These are phyloP conservation scores for Ctenosaura bakeri DNA, from an alignment of 2,797 vertebrate genomes.

Conservation along the genomic window DNA sequence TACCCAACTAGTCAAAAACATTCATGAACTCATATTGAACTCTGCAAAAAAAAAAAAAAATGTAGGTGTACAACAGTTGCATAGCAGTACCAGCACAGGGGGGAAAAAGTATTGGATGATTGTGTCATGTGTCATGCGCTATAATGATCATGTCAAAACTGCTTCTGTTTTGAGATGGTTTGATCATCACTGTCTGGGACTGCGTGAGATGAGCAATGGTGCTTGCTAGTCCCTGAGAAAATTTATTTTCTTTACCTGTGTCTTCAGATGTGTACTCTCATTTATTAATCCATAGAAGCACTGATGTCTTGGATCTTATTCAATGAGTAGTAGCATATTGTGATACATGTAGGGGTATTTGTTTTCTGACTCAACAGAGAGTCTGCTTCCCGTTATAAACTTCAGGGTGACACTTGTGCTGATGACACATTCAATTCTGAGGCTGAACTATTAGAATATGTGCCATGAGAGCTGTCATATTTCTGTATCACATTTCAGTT, in stretches of 20 bases:
- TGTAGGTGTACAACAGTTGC: background rate
- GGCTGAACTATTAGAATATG: background rate
- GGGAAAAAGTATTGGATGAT: background rate
- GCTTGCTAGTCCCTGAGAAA: background rate
- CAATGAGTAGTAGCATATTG: background rate
- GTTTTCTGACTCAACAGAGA: background rate
- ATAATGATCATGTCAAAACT: background rate
- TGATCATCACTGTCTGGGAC: background rate
- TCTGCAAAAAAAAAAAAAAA: background rate
- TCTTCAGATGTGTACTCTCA: background rate
- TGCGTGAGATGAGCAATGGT: background rate
- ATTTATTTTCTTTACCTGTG: background rate
- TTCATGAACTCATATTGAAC: background rate
- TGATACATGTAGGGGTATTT: background rate
- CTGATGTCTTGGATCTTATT: background rate
- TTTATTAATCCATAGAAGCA: background rate
- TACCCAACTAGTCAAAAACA: background rate
- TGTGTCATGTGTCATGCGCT: background rate
- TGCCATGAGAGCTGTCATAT: background rate
- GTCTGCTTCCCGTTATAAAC: background rate
- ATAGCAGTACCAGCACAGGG: background rate
- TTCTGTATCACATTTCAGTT: background rate
- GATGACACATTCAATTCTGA: background rate
- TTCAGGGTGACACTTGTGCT: background rate
- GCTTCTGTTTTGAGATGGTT: background rate